These are phyloP conservation scores for Tachystola acroxantha DNA, from an alignment of 2,888 invertebrate species.

Conservation along the genomic window DNA sequence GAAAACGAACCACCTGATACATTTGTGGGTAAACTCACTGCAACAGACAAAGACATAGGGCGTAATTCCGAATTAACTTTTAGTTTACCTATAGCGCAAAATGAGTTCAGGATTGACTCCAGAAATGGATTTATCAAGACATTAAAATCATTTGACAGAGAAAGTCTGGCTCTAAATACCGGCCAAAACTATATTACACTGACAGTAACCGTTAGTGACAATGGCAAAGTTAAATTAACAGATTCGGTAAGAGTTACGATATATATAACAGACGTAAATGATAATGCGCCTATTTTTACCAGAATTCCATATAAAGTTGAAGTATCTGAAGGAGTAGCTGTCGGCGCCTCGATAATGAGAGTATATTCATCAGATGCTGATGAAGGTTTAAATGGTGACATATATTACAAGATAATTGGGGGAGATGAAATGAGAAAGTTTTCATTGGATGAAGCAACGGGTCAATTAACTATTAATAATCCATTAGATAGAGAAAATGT, in stretches of 20 bases:
- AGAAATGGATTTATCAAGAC: conserved; percentile 95
- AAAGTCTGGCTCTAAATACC: conserved; percentile 86
- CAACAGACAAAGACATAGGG: conserved; percentile 93
- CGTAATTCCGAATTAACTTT: conserved; percentile 94
- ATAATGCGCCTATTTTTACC: conserved; percentile 91
- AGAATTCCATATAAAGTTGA: conserved; percentile 92
- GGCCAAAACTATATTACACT: conserved; percentile 89
- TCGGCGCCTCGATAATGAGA: conserved; percentile 89
- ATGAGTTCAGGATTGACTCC: conserved; percentile 91
- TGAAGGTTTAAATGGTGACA: conserved; percentile 93
- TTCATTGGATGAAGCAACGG: conserved; percentile 91
- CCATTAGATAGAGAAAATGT: conserved; percentile 90
- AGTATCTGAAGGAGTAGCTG: conserved; percentile 90
- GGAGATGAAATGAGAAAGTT: conserved; percentile 90
- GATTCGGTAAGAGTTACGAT: conserved; percentile 94
- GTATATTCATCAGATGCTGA: conserved; percentile 93
- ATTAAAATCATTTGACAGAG: conserved; percentile 91
- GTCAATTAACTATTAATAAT: conserved; percentile 87
- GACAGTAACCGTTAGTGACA: conserved; percentile 92
- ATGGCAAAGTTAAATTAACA: conserved; percentile 85
- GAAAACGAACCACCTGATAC: conserved; percentile 94
- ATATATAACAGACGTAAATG: conserved; percentile 93
- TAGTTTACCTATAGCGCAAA: conserved; percentile 84
- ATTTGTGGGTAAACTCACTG: conserved; percentile 94
- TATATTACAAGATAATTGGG: conserved; percentile 88